phyloP scores from a whole-genome alignment of 2,797 vertebrate genomes.

The Lacerta agilis region DNA sequence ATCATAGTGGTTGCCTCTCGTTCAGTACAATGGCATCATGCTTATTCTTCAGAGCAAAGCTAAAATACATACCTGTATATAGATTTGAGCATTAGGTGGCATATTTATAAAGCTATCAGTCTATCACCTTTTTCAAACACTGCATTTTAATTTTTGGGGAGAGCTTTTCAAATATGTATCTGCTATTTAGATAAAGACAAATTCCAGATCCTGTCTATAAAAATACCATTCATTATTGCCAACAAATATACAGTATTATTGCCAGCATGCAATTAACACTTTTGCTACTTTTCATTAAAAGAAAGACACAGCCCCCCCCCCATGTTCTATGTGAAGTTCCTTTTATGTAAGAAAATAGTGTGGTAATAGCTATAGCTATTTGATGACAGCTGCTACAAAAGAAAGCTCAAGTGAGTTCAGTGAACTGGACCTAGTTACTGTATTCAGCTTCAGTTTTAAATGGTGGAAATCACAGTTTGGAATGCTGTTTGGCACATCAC shows the following conservation, averaged over 20 bases:
- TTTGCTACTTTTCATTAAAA: background rate
- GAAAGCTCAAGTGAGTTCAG: slow-evolving; percentile 19
- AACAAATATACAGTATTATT: background rate
- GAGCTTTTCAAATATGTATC: background rate
- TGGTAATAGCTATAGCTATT: background rate
- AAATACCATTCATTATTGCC: background rate
- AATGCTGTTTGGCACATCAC: background rate
- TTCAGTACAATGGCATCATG: no score
- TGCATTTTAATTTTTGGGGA: background rate
- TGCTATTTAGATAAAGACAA: background rate
- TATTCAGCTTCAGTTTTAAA: slow-evolving; percentile 49
- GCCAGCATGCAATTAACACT: background rate
- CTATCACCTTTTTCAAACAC: fast-evolving
- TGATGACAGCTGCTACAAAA: slow-evolving; percentile 23
- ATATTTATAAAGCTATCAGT: background rate
- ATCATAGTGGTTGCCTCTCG: no score
- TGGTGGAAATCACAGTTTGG: slow-evolving; percentile 22
- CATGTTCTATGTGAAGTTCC: background rate
- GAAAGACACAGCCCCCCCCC: background rate
- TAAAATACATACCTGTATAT: no score
- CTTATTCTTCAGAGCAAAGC: no score
- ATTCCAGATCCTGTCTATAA: background rate
- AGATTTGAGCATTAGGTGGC: background rate
- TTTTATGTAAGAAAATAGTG: background rate
- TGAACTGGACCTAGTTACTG: slow-evolving; percentile 31